Percentiles rank a stretch among this genome's conserved stretches.
Conservation (phyloP, 2,113 vertebrate species). For the Cepphus grylle region DNA sequence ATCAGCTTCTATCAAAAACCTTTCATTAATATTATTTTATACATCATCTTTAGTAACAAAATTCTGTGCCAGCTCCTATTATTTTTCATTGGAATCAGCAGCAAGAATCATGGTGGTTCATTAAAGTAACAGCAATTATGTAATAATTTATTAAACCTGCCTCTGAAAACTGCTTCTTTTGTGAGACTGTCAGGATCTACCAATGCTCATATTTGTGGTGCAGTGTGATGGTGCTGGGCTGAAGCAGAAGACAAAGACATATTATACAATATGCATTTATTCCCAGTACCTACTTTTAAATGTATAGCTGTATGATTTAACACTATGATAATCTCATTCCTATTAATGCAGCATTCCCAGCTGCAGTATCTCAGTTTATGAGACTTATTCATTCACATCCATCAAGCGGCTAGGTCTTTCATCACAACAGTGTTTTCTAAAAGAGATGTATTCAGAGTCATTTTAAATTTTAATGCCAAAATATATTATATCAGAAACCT, state of each 20-base stretch:
- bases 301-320: conserved; percentile 59
- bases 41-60: background rate
- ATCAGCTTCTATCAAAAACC: background rate
- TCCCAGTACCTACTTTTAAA: conserved; percentile 42
- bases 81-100: background rate
- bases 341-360: conserved; percentile 61
- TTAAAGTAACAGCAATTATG: background rate
- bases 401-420: conserved; percentile 49
- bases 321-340: conserved; percentile 64
- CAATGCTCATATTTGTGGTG: background rate
- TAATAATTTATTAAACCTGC: background rate
- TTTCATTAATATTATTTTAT: background rate
- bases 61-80: background rate
- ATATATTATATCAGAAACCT: background rate
- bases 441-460: conserved; percentile 19
- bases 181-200: background rate
- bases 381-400: conserved; percentile 54
- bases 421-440: conserved; percentile 50
- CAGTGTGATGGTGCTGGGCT: background rate
- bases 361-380: conserved; percentile 54
- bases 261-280: background rate
- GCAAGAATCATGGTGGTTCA: background rate
- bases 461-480: conserved; percentile 48
- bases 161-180: background rate
- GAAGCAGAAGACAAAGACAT: conserved; percentile 7